phyloP scores from a whole-genome alignment of 2,888 invertebrate species.

The Quadriops clusia region DNA sequence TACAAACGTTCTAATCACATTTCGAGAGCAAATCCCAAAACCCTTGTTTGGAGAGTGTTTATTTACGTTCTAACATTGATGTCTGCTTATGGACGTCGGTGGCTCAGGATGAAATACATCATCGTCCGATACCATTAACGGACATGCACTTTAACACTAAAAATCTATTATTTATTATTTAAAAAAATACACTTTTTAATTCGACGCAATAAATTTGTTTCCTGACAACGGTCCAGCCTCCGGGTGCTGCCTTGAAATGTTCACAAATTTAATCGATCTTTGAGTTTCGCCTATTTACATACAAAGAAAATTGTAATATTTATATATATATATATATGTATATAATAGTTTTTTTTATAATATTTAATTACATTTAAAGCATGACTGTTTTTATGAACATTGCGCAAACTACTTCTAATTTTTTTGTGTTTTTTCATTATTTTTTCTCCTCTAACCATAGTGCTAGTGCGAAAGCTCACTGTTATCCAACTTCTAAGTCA shows the following conservation, averaged over 20 bases:
- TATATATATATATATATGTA: too few species aligned
- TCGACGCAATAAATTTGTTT: constrained; percentile 16
- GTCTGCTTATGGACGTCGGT: constrained; percentile 29
- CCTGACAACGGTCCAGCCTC: constrained; percentile 34
- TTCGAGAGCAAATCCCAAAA: constrained; percentile 23
- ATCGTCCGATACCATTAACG: constrained; percentile 32
- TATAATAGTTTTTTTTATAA: too few species aligned
- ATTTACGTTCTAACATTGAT: constrained; percentile 13
- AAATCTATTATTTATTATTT: constrained; percentile 4
- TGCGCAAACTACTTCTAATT: too few species aligned
- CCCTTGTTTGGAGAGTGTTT: constrained; percentile 23
- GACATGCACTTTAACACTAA: constrained; percentile 17
- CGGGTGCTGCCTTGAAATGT: constrained; percentile 21
- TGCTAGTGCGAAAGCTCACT: too few species aligned
- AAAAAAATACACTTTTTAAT: constrained; percentile 2
- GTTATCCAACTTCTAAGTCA: too few species aligned
- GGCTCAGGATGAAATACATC: constrained; percentile 32
- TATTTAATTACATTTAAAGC: too few species aligned
- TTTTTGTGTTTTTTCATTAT: too few species aligned
- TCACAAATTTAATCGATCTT: neutral
- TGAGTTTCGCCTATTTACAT: neutral
- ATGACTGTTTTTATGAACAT: too few species aligned
- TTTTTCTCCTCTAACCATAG: too few species aligned
- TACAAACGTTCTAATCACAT: constrained; percentile 7
- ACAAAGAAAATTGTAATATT: too few species aligned